Evolutionary conservation across 2,113 vertebrate genomes (phyloP).

Genomic region (Bubo blakistoni): DNA sequence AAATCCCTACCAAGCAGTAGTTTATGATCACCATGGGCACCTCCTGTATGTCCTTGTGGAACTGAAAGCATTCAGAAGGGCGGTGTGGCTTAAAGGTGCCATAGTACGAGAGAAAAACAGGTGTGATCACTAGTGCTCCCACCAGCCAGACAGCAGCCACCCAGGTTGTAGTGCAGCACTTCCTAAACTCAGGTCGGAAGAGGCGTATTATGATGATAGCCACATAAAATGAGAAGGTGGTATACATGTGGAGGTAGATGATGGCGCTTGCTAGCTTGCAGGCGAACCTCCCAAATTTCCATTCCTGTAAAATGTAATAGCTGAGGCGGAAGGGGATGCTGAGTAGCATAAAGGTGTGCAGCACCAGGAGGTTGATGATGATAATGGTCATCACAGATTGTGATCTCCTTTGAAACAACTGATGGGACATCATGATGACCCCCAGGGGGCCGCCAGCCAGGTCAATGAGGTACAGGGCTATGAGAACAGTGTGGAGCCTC

Average conservation of each 20-base stretch:
- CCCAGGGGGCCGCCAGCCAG: slow-evolving; percentile 48
- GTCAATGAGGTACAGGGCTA: slow-evolving; percentile 16
- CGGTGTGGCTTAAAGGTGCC: not conserved
- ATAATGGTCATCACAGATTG: slow-evolving; percentile 21
- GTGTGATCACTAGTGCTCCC: slow-evolving; percentile 4
- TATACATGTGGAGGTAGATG: slow-evolving; percentile 68
- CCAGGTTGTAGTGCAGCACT: not conserved
- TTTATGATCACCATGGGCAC: not conserved
- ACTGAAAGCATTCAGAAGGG: slow-evolving; percentile 56
- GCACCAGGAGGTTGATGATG: slow-evolving; percentile 47
- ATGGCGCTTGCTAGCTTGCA: slow-evolving; percentile 40
- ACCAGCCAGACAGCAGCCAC: slow-evolving; percentile 51
- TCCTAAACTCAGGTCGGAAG: slow-evolving; percentile 12
- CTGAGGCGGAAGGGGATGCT: slow-evolving; percentile 68
- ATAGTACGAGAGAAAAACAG: slow-evolving; percentile 33
- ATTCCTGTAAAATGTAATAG: slow-evolving; percentile 52
- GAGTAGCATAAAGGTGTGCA: slow-evolving; percentile 62
- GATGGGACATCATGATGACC: slow-evolving; percentile 27
- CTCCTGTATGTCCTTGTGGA: slow-evolving; percentile 44
- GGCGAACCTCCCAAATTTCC: slow-evolving; percentile 41
- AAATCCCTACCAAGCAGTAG: slow-evolving; percentile 21
- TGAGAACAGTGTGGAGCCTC: not conserved
- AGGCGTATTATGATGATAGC: slow-evolving; percentile 36
- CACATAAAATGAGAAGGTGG: slow-evolving; percentile 53
- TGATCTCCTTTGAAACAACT: slow-evolving; percentile 21